Conservation (phyloP, 2,797 vertebrate genomes). For the Hapalemur alaotrensis region DNA sequence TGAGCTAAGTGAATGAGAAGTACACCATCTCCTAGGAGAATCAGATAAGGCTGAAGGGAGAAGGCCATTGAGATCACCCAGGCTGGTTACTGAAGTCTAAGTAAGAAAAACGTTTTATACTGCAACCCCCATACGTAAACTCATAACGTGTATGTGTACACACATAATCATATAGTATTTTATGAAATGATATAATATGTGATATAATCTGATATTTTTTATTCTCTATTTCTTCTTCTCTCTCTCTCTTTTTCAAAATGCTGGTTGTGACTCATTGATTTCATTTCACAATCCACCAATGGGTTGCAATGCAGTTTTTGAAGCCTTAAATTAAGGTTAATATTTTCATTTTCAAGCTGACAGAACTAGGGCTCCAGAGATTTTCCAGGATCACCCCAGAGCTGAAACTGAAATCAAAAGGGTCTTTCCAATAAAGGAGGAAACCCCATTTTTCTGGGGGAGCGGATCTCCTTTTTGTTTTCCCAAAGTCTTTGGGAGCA, state of each 20-base stretch:
- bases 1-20: not conserved
- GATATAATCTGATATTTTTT: not conserved
- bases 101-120: not conserved
- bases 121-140: not conserved
- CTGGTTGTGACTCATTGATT: not conserved
- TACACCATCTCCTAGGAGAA: not conserved
- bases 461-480: not conserved
- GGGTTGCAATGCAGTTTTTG: not conserved
- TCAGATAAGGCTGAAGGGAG: not conserved
- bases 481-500: not conserved
- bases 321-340: not conserved
- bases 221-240: not conserved
- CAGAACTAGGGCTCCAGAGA: not conserved
- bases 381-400: slow-evolving; percentile 15
- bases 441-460: not conserved
- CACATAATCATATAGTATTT: not conserved
- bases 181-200: not conserved
- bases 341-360: slow-evolving; percentile 29
- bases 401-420: not conserved
- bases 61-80: not conserved
- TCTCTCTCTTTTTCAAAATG: not conserved
- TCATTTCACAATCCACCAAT: not conserved
- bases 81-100: not conserved
- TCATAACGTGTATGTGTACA: not conserved
- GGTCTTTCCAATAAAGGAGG: not conserved